A percentile compares a stretch with the other conserved stretches of the same genome.
These are phyloP conservation scores for Eidolon dupreanum DNA, from an alignment of 2,797 vertebrate genomes.

Conservation along the genomic window DNA sequence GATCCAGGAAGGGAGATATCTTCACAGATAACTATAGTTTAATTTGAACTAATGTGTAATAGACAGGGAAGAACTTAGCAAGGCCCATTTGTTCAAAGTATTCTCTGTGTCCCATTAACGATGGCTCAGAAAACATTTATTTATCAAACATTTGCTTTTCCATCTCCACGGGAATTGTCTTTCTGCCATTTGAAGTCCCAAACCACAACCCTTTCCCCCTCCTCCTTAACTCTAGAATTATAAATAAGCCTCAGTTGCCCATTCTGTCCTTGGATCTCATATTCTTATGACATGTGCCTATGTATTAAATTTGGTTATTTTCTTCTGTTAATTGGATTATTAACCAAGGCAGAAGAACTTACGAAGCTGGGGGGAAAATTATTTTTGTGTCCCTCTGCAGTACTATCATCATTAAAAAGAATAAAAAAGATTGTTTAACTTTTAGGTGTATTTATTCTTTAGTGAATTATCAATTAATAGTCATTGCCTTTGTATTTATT, in stretches of 20 bases:
- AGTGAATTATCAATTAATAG: neutral
- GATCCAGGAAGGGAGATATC: neutral
- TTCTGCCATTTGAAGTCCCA: neutral
- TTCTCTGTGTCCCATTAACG: neutral
- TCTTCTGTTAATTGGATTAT: neutral
- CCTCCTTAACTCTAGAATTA: neutral
- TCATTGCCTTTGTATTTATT: neutral
- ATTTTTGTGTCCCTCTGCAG: neutral
- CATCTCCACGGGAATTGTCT: neutral
- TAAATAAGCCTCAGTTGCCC: neutral
- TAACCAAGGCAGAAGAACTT: neutral
- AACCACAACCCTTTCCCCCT: neutral
- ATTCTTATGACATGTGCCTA: neutral
- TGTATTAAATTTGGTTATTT: neutral
- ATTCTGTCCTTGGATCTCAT: neutral
- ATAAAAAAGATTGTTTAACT: neutral
- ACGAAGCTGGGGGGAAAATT: neutral
- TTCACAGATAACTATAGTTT: neutral
- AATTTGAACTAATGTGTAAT: neutral
- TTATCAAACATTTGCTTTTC: neutral
- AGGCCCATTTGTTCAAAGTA: neutral
- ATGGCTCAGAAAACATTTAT: neutral
- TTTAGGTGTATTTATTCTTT: neutral
- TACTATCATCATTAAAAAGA: neutral
- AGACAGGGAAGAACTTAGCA: neutral